Evolutionary conservation across 2,888 invertebrate species (phyloP).

Genomic region (Euzophera pinguis): DNA sequence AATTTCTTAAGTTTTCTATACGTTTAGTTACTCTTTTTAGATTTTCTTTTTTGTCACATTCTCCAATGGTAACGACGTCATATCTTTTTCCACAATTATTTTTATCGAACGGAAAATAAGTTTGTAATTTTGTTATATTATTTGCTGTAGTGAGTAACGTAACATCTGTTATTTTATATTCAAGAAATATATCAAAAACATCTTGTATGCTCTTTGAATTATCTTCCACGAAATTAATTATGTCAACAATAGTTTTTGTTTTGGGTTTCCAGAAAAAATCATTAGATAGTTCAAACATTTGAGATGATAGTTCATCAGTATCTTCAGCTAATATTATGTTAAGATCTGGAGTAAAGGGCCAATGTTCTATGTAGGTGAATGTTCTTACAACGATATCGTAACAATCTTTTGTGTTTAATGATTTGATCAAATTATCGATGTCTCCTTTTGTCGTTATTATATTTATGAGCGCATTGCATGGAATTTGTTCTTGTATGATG

Average conservation of each 20-base stretch:
- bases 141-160: slow-evolving; percentile 31
- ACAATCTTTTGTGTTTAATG: slow-evolving; percentile 9
- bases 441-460: background rate
- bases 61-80: slow-evolving; percentile 29
- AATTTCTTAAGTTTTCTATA: slow-evolving; percentile 31
- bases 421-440: background rate
- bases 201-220: slow-evolving; percentile 19
- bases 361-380: background rate
- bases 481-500: slow-evolving; percentile 13
- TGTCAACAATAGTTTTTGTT: slow-evolving; percentile 38
- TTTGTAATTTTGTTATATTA: slow-evolving; percentile 27
- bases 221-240: slow-evolving; percentile 24
- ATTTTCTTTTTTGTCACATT: slow-evolving; percentile 27
- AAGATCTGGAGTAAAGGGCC: slow-evolving; percentile 17
- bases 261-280: slow-evolving; percentile 50
- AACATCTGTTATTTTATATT: slow-evolving; percentile 37
- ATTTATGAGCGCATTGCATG: slow-evolving; percentile 7
- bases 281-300: slow-evolving; percentile 30
- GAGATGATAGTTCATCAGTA: slow-evolving; percentile 26
- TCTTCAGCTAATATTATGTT: slow-evolving; percentile 41
- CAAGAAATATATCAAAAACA: slow-evolving; percentile 33
- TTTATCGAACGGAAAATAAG: slow-evolving; percentile 40
- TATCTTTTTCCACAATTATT: slow-evolving; percentile 38
- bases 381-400: slow-evolving; percentile 15
- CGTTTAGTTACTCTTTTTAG: slow-evolving; percentile 25